Base-by-base conservation (phyloP, 2,888 invertebrate genomes). In the Hirtodrosophila alboralis region DNA sequence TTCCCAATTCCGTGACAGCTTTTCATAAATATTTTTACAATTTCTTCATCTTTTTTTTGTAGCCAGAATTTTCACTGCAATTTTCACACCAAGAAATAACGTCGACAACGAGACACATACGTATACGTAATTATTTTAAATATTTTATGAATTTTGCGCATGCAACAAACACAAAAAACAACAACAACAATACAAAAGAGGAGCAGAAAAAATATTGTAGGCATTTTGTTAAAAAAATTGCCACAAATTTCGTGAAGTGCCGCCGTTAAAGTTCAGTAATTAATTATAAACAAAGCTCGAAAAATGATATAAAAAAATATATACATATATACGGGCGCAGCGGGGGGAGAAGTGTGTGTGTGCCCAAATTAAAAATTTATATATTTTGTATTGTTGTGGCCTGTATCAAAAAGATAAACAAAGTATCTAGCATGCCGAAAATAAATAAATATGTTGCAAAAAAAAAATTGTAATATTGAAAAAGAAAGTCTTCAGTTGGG, bases 281-380 rank as follows among this genome's bases (percentile, higher is more conserved):
- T 79, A 83, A 78, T 85, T 75, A 78, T 44, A 52, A 60, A 58
- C 54, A 61, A 58, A 56, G 58, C 23, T 10, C 10, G 12, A 18
- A 27, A 44, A 16, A 18, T 6, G 36, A 30, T 13, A 45, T 13
- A 27, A 23, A 62, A 12, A 38, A 13, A 51, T 54, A n/a, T n/a
- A n/a, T n/a, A n/a, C n/a, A n/a, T n/a, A n/a, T n/a, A n/a, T n/a
- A n/a, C n/a, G n/a, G 44, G 38, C 44, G 37, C 48, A 33, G 45
- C 12, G 41, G 47, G 26, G 8, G 13, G 14, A 51, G 38, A 61
- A n/a, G n/a, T n/a, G n/a, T n/a, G n/a, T n/a, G n/a, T 44, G 31
- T 23, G 33, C 7, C 1, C 33, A 62, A 48, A 33, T 44, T 30
- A 43, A 13, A 34, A 28, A 45, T 28, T 9, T 44, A 38, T 31